phyloP scores from a whole-genome alignment of 2,113 vertebrate species.

The Bucco capensis region DNA sequence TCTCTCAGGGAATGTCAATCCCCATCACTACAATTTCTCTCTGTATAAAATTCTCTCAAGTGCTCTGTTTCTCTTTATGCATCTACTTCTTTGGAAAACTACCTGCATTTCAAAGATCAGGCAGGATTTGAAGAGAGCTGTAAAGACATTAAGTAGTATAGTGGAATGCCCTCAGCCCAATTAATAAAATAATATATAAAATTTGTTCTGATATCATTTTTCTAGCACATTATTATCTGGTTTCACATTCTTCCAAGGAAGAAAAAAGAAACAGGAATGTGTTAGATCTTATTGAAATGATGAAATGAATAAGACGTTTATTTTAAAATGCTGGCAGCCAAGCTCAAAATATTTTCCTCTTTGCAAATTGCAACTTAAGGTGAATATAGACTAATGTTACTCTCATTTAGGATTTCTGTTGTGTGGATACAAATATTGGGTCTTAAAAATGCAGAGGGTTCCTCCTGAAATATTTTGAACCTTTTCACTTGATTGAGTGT shows the following conservation, averaged over 20 bases:
- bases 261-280: background rate
- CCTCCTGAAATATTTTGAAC: constrained; percentile 76
- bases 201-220: background rate
- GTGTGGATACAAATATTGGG: constrained; percentile 58
- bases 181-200: constrained; percentile 6
- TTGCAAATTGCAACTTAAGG: constrained; percentile 38
- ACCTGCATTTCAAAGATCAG: constrained; percentile 37
- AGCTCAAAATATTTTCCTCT: constrained; percentile 34
- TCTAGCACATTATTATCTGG: background rate
- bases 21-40: constrained; percentile 19
- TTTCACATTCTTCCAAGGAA: background rate
- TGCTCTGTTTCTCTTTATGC: constrained; percentile 21
- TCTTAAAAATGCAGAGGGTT: constrained; percentile 66
- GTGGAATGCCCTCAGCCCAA: background rate
- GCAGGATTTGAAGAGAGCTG: constrained; percentile 21
- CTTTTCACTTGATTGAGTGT: constrained; percentile 77
- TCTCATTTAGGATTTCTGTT: constrained; percentile 68
- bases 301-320: constrained; percentile 15
- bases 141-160: background rate
- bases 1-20: constrained; percentile 36
- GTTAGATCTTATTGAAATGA: constrained; percentile 15
- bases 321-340: background rate
- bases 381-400: constrained; percentile 50
- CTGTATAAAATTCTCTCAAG: background rate
- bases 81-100: constrained; percentile 34